These are phyloP conservation scores for Phrynosoma platyrhinos DNA, from an alignment of 2,113 vertebrate genomes.

Conservation along the genomic window DNA sequence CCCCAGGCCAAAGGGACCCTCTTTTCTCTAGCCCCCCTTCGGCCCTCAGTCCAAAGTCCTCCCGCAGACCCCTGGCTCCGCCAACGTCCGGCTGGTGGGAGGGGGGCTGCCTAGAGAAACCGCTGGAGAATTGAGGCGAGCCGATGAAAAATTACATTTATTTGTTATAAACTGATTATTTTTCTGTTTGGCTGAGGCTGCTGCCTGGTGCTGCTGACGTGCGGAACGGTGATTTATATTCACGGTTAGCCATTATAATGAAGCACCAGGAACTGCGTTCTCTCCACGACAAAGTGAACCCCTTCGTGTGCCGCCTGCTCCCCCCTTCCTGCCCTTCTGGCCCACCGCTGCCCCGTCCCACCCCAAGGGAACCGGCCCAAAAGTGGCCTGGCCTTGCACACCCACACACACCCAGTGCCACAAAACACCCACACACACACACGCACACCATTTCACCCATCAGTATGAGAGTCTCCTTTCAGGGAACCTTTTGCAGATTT, in stretches of 20 bases:
- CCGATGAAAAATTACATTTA: slow-evolving; percentile 16
- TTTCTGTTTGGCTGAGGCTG: slow-evolving; percentile 25
- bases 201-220: slow-evolving; percentile 19
- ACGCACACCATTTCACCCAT: too few relatives aligned
- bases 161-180: slow-evolving; percentile 34
- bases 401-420: too few relatives aligned
- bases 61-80: not conserved
- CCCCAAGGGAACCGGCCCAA: too few relatives aligned
- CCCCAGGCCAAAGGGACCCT: not conserved
- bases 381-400: too few relatives aligned
- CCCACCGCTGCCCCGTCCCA: too few relatives aligned
- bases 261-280: not conserved
- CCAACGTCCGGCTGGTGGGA: not conserved
- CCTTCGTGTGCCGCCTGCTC: too few relatives aligned
- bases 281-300: too few relatives aligned
- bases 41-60: too few relatives aligned
- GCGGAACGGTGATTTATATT: slow-evolving; percentile 29
- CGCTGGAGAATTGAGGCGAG: not conserved
- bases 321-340: not conserved
- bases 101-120: not conserved
- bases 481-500: too few relatives aligned
- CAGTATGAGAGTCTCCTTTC: not conserved
- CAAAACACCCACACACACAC: not conserved
- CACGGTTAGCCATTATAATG: not conserved
- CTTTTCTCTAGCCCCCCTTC: not conserved